Evolutionary conservation across 2,888 invertebrate species (phyloP).

Genomic region (Sarcophaga carnaria): DNA sequence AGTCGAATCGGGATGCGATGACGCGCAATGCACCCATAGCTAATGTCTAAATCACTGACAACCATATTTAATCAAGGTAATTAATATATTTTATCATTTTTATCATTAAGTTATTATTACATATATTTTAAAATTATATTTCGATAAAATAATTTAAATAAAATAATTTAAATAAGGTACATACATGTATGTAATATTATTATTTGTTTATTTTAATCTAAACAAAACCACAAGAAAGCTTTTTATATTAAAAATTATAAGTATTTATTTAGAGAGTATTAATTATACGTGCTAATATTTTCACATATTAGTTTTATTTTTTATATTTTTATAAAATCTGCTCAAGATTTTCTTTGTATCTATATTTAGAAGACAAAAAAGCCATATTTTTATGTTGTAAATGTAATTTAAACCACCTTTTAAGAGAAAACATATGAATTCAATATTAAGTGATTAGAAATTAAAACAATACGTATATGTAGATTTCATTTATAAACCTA

Average conservation of each 20-base stretch:
- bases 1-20: constrained; percentile 81
- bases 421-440: constrained; percentile 61
- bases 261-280: constrained; percentile 60
- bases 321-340: constrained; percentile 48
- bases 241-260: constrained; percentile 37
- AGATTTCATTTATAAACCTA: constrained; percentile 35
- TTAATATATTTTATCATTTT: neutral
- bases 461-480: constrained; percentile 31
- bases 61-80: constrained; percentile 53
- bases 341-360: constrained; percentile 51
- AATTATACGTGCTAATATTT: constrained; percentile 54
- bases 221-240: constrained; percentile 35
- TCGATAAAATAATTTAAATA: constrained; percentile 30
- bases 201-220: constrained; percentile 7
- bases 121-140: constrained; percentile 20
- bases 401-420: constrained; percentile 66
- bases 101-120: neutral
- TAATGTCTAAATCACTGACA: constrained; percentile 75
- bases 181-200: constrained; percentile 33
- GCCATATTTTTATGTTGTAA: constrained; percentile 66
- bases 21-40: constrained; percentile 79
- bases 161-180: constrained; percentile 1
- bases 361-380: constrained; percentile 46
- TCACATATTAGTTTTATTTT: constrained; percentile 34
- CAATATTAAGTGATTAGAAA: constrained; percentile 47